These are phyloP conservation scores for Morone chrysops DNA, from an alignment of 2,113 vertebrate species.

Conservation along the genomic window DNA sequence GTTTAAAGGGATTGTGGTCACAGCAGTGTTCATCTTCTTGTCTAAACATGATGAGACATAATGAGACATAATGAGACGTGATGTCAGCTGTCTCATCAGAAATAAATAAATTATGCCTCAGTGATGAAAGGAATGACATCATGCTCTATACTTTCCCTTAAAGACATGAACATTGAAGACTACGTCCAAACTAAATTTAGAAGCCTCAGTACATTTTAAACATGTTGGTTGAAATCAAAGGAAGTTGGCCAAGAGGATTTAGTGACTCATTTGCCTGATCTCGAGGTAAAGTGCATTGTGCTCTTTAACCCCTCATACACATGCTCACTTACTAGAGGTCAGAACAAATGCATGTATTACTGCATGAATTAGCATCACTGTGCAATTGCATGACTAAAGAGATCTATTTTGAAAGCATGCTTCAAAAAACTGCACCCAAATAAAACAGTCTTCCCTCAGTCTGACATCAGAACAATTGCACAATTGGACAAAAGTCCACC, in stretches of 20 bases:
- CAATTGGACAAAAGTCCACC: background rate
- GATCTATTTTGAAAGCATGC: background rate
- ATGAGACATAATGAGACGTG: too few species aligned
- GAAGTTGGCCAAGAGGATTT: conserved; percentile 26
- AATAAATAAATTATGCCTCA: background rate
- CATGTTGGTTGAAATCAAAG: background rate
- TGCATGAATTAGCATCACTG: background rate
- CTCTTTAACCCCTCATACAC: background rate
- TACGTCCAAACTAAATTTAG: background rate
- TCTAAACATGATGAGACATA: background rate
- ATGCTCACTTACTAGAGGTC: background rate
- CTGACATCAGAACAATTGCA: conserved; percentile 2
- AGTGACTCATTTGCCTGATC: conserved; percentile 13
- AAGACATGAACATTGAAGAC: background rate
- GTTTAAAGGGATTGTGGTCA: background rate
- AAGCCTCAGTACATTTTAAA: background rate
- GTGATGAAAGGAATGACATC: background rate
- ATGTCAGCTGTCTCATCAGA: background rate
- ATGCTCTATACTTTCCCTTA: conserved; percentile 10
- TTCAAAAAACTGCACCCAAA: conserved; percentile 1
- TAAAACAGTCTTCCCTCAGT: background rate
- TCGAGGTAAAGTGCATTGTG: background rate
- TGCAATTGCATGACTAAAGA: background rate
- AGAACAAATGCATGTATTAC: background rate
- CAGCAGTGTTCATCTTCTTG: background rate